Evolutionary conservation across 2,888 invertebrate genomes (phyloP), one percentile per base, ranked within the genome.

Genomic region (Macaria liturata): DNA sequence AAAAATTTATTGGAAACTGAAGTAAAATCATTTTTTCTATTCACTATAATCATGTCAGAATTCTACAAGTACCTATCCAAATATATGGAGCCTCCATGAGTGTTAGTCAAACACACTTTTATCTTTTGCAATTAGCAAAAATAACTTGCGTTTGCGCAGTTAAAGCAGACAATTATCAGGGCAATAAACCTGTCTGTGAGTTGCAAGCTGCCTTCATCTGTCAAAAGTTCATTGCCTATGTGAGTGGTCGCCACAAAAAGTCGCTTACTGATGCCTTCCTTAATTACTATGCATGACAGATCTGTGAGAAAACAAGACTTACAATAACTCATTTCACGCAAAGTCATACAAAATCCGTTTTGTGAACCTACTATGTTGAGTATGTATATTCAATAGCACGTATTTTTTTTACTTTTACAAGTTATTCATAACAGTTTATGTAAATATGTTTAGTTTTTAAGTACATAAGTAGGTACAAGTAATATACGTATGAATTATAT

Each of bases 401-500:
- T 39, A 8, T 8, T 8, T 7, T 39, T 37, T 39, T 49, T 43
- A 37, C 37, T 34, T 45, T 20, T 32, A 34, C 44, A 32, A 49
- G 37, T 49, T 59, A 57, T 54, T 53, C 20, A 20, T 60, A 20
- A 52, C 54, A 52, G 32, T 30, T 52, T 9, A 44, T 59, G 37
- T 60, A 49, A 59, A 54, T 52, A 59, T 20, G 20, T 40, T 37
- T 39, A 59, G 75, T 72, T 9, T 54, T 43, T 75, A 76, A 67
- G 72, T 78, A 77, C 76, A 73, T 70, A 68, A 40, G 6, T 34
- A 34, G 4, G 34, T 34, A 6, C 7, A 37, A 0, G 1, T 60
- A 68, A 69, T 59, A 60, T 67, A 62, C 20, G 46, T 48, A 61
- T 73, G 34, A 73, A 70, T 64, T 64, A 66, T 74, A 72, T 71